phyloP scores from a whole-genome alignment of 2,888 invertebrate species.

The Eupithecia subumbrata region DNA sequence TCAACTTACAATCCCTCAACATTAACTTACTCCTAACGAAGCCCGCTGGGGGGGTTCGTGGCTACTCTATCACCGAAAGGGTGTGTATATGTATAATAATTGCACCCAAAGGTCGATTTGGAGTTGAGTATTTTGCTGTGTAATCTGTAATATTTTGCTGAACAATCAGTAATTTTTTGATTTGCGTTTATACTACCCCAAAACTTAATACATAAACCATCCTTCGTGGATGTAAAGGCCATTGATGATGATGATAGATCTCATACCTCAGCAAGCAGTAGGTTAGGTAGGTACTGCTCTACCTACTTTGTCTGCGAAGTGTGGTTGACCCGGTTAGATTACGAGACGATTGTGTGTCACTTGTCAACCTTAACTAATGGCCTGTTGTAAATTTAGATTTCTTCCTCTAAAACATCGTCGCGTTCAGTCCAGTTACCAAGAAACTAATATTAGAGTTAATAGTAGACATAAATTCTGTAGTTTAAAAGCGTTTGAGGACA shows the following conservation, averaged over 20 bases:
- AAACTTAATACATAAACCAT: no score
- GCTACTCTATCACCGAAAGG: no score
- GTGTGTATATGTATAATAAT: no score
- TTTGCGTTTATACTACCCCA: no score
- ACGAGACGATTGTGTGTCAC: constrained; percentile 71
- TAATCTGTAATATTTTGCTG: no score
- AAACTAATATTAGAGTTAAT: constrained; percentile 7
- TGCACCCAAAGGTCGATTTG: no score
- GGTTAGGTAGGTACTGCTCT: constrained; percentile 12
- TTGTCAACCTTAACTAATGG: constrained; percentile 62
- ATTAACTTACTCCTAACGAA: no score
- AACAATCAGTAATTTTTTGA: no score
- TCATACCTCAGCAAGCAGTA: background rate
- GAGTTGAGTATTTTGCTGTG: no score
- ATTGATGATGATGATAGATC: background rate
- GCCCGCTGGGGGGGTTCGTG: no score
- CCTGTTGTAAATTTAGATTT: constrained; percentile 56
- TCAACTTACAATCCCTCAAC: no score
- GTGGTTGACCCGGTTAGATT: constrained; percentile 70
- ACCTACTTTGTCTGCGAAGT: constrained; percentile 47
- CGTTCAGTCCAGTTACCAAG: constrained; percentile 18
- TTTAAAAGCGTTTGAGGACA: constrained; percentile 39
- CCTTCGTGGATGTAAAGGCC: no score
- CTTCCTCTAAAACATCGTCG: constrained; percentile 34
- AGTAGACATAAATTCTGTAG: background rate